These are phyloP conservation scores for Nipponia nippon DNA, from an alignment of 2,113 vertebrate species.

Conservation along the genomic window DNA sequence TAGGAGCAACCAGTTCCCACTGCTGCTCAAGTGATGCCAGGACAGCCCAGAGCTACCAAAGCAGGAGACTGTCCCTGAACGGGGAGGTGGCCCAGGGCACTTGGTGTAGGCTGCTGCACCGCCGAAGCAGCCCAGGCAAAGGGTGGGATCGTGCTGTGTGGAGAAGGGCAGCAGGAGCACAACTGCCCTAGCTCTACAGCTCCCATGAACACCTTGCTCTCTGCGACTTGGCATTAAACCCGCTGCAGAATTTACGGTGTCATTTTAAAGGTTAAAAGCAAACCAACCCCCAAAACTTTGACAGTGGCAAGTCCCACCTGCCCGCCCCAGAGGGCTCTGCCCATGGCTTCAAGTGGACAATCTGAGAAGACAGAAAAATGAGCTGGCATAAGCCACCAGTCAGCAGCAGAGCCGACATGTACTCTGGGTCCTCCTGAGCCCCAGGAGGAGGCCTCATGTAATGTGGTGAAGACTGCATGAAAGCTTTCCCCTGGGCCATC, in stretches of 20 bases:
- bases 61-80: rapidly evolving
- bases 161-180: neutral
- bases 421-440: neutral
- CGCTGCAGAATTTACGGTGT: neutral
- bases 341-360: neutral
- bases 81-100: neutral
- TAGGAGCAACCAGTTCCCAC: neutral
- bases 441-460: neutral
- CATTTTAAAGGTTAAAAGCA: too few relatives aligned
- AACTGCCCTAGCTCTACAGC: neutral
- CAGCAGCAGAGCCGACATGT: neutral
- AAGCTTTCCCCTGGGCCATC: neutral
- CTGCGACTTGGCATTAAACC: neutral
- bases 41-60: neutral
- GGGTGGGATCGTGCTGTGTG: neutral
- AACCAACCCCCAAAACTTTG: too few relatives aligned
- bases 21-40: neutral
- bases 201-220: neutral
- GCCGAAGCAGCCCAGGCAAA: neutral
- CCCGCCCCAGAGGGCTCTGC: too few relatives aligned
- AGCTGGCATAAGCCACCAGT: neutral
- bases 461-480: neutral
- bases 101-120: neutral
- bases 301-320: too few relatives aligned
- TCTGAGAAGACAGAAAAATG: neutral